Evolutionary conservation across 2,888 invertebrate genomes (phyloP).

Genomic region (Andricus curvator): DNA sequence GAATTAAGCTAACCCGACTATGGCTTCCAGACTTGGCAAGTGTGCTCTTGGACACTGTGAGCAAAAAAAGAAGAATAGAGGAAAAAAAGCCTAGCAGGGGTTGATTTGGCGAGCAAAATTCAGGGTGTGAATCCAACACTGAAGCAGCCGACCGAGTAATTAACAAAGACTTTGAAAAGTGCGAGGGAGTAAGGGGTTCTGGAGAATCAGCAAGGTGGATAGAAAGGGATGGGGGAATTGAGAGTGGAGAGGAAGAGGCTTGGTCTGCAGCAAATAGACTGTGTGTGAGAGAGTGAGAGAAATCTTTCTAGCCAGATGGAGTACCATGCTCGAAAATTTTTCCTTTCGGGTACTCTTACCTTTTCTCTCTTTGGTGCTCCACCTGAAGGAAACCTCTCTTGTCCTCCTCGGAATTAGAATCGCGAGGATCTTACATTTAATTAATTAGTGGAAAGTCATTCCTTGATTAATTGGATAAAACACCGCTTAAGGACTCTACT

Average conservation of each 20-base stretch:
- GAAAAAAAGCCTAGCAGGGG: background rate
- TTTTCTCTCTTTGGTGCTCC: background rate
- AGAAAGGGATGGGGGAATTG: conserved; percentile 26
- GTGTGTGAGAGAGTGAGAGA: background rate
- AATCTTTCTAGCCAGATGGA: background rate
- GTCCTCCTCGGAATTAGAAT: background rate
- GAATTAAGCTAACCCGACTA: background rate
- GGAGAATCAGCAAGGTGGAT: conserved; percentile 32
- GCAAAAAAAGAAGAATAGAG: background rate
- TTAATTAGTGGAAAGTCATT: conserved; percentile 3
- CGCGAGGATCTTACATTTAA: background rate
- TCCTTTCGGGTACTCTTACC: conserved; percentile 19
- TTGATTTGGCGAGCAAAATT: conserved; percentile 53
- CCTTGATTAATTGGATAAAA: background rate
- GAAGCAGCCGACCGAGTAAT: conserved; percentile 66
- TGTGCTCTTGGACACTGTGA: background rate
- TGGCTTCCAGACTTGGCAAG: background rate
- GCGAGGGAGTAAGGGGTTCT: conserved; percentile 42
- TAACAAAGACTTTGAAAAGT: conserved; percentile 64
- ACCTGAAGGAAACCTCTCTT: conserved; percentile 1
- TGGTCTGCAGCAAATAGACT: conserved; percentile 31
- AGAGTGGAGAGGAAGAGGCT: conserved; percentile 37
- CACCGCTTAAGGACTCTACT: background rate
- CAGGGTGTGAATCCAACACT: conserved; percentile 62
- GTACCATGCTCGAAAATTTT: conserved; percentile 22